Percentiles rank a stretch among this genome's conserved stretches.
Evolutionary conservation across 2,888 invertebrate genomes (phyloP).

Genomic region (Atrina japonica): DNA sequence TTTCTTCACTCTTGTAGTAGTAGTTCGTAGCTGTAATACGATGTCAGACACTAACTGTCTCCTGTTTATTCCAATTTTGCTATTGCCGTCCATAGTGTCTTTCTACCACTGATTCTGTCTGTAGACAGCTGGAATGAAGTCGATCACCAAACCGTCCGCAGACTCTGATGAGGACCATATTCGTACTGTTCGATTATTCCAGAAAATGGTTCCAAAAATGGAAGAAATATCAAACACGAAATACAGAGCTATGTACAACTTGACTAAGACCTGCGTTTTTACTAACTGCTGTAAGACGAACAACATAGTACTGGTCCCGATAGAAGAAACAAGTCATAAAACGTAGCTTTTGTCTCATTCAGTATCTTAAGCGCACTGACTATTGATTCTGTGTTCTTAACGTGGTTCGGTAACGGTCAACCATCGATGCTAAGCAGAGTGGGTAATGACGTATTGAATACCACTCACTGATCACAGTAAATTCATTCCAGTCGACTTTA

Average conservation of each 20-base stretch:
- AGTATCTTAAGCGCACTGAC: conserved; percentile 11
- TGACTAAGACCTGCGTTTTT: conserved; percentile 50
- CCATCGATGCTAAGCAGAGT: conserved; percentile 18
- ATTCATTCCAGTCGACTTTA: conserved; percentile 34
- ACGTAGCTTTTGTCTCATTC: conserved; percentile 41
- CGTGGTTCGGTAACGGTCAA: conserved; percentile 12
- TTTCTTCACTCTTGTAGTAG: conserved; percentile 15
- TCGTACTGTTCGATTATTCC: conserved; percentile 57
- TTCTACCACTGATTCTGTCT: conserved; percentile 39
- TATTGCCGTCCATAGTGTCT: conserved; percentile 45
- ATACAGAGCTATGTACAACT: conserved; percentile 24
- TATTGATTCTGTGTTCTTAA: not conserved
- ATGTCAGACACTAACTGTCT: not conserved
- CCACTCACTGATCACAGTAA: conserved; percentile 40
- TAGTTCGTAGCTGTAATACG: not conserved
- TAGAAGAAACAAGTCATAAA: conserved; percentile 52
- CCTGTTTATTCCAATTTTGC: conserved; percentile 30
- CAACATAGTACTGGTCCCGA: conserved; percentile 43
- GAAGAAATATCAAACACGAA: conserved; percentile 49
- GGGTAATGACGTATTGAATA: conserved; percentile 27
- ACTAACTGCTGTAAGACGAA: conserved; percentile 40
- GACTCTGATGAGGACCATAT: conserved; percentile 47
- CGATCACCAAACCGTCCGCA: too few species aligned
- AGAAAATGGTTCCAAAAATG: conserved; percentile 43
- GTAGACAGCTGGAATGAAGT: conserved; percentile 47